phyloP scores from a whole-genome alignment of 2,888 invertebrate genomes.

The Microchrysa polita region DNA sequence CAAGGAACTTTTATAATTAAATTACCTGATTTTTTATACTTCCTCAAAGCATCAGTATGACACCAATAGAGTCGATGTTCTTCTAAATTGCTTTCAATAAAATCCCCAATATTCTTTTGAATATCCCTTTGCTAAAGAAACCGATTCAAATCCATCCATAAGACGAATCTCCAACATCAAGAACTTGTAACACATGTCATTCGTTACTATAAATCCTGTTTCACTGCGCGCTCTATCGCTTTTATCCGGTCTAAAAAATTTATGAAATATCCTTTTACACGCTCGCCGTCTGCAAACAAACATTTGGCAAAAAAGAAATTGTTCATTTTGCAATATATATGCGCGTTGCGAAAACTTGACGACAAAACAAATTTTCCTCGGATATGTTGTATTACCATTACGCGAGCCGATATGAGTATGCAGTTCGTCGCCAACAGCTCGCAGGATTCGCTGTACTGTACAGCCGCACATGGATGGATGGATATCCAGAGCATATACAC shows the following conservation, averaged over 20 bases:
- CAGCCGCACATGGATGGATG: too few species aligned
- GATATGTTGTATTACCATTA: slow-evolving; percentile 8
- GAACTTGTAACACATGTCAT: slow-evolving; percentile 4
- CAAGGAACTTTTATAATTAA: too few species aligned
- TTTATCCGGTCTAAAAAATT: background rate
- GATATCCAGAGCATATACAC: too few species aligned
- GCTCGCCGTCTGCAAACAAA: background rate
- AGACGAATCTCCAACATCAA: background rate
- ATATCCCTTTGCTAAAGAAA: background rate
- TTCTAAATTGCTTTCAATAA: too few species aligned
- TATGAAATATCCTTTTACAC: background rate
- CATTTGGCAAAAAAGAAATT: slow-evolving; percentile 1
- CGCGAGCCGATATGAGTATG: slow-evolving; percentile 4
- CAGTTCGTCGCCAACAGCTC: slow-evolving; percentile 23
- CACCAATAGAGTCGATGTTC: too few species aligned
- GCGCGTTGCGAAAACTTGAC: background rate
- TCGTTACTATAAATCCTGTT: background rate
- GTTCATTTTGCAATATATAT: slow-evolving; percentile 16
- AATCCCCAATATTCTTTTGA: background rate
- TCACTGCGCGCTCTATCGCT: too few species aligned
- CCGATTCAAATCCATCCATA: background rate
- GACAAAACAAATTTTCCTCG: background rate
- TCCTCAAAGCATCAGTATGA: too few species aligned
- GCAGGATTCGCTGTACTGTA: too few species aligned
- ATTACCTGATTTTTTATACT: too few species aligned